Conservation (phyloP, 2,113 vertebrate genomes). For the Pygoscelis adeliae region DNA sequence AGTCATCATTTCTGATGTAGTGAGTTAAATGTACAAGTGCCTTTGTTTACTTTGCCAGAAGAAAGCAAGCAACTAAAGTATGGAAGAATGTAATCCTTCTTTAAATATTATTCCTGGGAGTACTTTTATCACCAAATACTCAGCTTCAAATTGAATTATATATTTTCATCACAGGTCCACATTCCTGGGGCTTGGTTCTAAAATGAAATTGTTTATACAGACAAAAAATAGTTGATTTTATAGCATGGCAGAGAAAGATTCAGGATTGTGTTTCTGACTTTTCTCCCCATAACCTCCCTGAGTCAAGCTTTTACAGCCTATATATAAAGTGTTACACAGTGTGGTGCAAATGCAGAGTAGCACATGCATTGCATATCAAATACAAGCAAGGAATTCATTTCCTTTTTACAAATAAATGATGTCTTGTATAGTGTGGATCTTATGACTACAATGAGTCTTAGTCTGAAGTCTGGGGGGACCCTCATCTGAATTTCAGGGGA, state of each 20-base stretch:
- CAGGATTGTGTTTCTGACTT: conserved; percentile 47
- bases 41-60: conserved; percentile 68
- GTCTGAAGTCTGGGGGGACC: neutral
- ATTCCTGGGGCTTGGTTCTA: conserved; percentile 64
- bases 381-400: neutral
- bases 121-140: conserved; percentile 71
- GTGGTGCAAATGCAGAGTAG: neutral
- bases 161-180: conserved; percentile 43
- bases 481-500: neutral
- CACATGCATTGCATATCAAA: neutral
- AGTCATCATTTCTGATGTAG: conserved; percentile 12
- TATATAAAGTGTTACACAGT: neutral
- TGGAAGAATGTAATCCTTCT: conserved; percentile 70
- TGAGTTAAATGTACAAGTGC: conserved; percentile 2
- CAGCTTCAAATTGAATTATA: conserved; percentile 69
- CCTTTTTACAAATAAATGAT: neutral
- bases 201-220: conserved; percentile 60
- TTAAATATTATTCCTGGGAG: conserved; percentile 77
- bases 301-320: neutral
- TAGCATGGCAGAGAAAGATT: conserved; percentile 30
- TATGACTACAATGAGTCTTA: neutral
- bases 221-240: conserved; percentile 52
- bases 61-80: conserved; percentile 60
- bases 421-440: neutral
- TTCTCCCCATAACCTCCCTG: neutral